phyloP scores from a whole-genome alignment of 2,888 invertebrate genomes.

The Polymixis lichenea region DNA sequence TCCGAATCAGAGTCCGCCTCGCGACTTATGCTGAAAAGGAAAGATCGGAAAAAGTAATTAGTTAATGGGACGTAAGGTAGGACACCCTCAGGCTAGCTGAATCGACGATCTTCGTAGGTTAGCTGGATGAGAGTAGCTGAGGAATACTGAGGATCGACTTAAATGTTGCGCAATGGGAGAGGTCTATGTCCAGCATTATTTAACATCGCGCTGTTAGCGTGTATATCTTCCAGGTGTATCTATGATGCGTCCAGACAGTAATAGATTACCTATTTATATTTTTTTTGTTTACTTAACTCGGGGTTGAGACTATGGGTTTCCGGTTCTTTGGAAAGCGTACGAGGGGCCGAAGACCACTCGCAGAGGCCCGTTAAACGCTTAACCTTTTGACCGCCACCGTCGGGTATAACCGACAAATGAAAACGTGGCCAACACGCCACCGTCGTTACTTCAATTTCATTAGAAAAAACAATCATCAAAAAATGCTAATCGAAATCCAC shows the following conservation, averaged over 20 bases:
- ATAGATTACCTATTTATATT: too few relatives aligned
- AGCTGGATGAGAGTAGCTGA: background rate
- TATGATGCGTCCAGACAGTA: background rate
- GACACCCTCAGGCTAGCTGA: background rate
- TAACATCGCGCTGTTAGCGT: background rate
- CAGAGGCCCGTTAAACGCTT: too few relatives aligned
- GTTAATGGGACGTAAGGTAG: background rate
- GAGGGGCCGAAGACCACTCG: too few relatives aligned
- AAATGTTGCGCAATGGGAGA: background rate
- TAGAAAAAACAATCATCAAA: too few relatives aligned
- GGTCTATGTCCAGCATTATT: background rate
- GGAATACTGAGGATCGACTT: background rate
- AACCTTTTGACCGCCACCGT: too few relatives aligned
- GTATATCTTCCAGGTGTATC: background rate
- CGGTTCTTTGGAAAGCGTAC: too few relatives aligned
- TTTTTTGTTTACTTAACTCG: too few relatives aligned
- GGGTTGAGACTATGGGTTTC: too few relatives aligned
- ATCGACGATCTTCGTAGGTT: background rate
- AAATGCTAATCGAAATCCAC: too few relatives aligned
- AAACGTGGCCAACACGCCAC: too few relatives aligned
- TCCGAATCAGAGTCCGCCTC: constrained; percentile 96
- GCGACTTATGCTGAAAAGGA: constrained; percentile 81
- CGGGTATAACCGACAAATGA: too few relatives aligned
- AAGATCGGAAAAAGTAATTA: background rate
- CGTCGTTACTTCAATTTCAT: too few relatives aligned